phyloP scores from a whole-genome alignment of 2,797 vertebrate genomes.

The Glyptemys insculpta region DNA sequence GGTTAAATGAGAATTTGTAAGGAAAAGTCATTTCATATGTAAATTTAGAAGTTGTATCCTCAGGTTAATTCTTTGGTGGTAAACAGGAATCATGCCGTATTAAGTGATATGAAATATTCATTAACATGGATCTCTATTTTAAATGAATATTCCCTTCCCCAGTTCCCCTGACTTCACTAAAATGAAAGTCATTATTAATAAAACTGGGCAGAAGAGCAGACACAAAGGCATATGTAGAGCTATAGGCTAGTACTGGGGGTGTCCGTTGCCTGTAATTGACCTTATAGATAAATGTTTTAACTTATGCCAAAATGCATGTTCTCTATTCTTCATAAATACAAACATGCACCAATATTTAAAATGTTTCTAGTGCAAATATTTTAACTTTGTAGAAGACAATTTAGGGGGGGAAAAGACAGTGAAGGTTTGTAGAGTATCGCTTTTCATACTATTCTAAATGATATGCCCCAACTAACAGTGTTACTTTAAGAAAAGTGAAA shows the following conservation, averaged over 20 bases:
- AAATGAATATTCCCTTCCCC: conserved; percentile 36
- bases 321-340: neutral
- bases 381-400: neutral
- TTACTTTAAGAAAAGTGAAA: neutral
- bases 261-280: neutral
- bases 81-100: conserved; percentile 39
- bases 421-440: neutral
- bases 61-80: conserved; percentile 35
- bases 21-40: conserved; percentile 35
- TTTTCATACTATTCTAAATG: neutral
- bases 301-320: neutral
- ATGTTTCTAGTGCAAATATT: neutral
- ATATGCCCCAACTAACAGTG: neutral
- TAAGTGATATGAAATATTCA: conserved; percentile 40
- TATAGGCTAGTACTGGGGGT: neutral
- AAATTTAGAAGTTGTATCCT: conserved; percentile 42
- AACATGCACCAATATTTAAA: neutral
- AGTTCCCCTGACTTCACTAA: neutral
- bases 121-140: conserved; percentile 15
- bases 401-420: neutral
- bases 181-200: conserved; percentile 9
- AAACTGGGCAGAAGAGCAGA: neutral
- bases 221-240: neutral
- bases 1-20: conserved; percentile 28
- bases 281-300: neutral